Evolutionary conservation across 2,888 invertebrate species (phyloP).

Genomic region (Dicycla oo): DNA sequence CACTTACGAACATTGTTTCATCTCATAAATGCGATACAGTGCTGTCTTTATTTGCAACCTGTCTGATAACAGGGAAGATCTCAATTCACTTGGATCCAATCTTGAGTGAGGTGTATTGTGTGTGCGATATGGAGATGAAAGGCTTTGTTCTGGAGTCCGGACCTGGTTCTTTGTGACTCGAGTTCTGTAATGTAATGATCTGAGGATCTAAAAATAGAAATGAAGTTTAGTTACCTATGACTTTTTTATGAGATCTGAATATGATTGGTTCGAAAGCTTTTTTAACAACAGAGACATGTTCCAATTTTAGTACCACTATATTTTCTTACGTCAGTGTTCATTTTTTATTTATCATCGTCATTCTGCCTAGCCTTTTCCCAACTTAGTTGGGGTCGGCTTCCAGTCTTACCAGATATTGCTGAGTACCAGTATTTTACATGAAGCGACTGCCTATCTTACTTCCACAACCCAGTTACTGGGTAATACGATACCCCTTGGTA

Average conservation of each 20-base stretch:
- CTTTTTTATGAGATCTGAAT: not conserved
- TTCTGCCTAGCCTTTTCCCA: too few species aligned
- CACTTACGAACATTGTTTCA: conserved; percentile 79
- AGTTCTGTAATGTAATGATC: not conserved
- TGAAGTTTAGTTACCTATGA: not conserved
- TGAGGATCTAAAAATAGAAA: not conserved
- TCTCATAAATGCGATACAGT: conserved; percentile 79
- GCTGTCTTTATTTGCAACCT: conserved; percentile 78
- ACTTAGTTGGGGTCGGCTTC: too few species aligned
- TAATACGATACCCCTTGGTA: too few species aligned
- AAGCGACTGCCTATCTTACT: too few species aligned
- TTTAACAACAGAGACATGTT: not conserved
- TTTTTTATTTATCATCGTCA: not conserved
- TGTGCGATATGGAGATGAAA: conserved; percentile 58
- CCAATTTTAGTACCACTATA: not conserved
- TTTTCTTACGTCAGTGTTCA: not conserved
- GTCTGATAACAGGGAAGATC: conserved; percentile 66
- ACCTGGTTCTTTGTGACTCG: not conserved
- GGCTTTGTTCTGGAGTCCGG: conserved; percentile 38
- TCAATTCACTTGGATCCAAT: conserved; percentile 56
- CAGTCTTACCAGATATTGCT: too few species aligned
- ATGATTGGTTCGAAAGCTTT: not conserved
- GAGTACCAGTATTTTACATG: too few species aligned
- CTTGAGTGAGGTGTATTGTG: conserved; percentile 59
- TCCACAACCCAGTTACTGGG: too few species aligned